Evolutionary conservation across 2,797 vertebrate species (phyloP).

Genomic region (Myotis findleyi): DNA sequence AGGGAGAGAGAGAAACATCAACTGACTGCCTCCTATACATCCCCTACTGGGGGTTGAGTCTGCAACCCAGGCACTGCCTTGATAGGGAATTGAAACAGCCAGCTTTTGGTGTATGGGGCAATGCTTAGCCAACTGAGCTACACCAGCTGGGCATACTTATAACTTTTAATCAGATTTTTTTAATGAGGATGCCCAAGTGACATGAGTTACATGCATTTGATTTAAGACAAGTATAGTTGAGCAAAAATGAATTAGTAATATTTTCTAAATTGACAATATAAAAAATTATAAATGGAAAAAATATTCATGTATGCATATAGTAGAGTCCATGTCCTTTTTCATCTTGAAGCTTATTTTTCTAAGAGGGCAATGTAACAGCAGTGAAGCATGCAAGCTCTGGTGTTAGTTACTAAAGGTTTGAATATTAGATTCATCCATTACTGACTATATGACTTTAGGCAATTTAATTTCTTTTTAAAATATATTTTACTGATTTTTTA

Average conservation of each 20-base stretch:
- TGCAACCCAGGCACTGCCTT: background rate
- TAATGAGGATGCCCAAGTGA: background rate
- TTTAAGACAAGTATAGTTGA: constrained; percentile 16
- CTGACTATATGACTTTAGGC: background rate
- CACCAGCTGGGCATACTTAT: background rate
- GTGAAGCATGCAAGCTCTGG: background rate
- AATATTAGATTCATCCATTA: background rate
- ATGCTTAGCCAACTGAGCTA: background rate
- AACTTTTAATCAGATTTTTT: constrained; percentile 11
- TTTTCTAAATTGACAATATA: constrained; percentile 36
- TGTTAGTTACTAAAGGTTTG: background rate
- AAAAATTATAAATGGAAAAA: constrained; percentile 21
- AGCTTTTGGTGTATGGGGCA: background rate
- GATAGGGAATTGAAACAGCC: background rate
- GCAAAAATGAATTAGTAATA: background rate
- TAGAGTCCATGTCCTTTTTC: background rate
- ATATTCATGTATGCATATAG: background rate
- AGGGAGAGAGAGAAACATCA: background rate
- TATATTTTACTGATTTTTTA: too few species aligned
- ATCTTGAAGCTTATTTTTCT: constrained; percentile 22
- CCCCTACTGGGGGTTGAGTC: too few species aligned
- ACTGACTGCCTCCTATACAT: background rate
- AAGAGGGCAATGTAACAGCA: background rate
- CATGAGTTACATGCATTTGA: background rate
- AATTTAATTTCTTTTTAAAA: background rate